Evolutionary conservation across 2,797 vertebrate genomes (phyloP).

Genomic region (Dipus sagitta): DNA sequence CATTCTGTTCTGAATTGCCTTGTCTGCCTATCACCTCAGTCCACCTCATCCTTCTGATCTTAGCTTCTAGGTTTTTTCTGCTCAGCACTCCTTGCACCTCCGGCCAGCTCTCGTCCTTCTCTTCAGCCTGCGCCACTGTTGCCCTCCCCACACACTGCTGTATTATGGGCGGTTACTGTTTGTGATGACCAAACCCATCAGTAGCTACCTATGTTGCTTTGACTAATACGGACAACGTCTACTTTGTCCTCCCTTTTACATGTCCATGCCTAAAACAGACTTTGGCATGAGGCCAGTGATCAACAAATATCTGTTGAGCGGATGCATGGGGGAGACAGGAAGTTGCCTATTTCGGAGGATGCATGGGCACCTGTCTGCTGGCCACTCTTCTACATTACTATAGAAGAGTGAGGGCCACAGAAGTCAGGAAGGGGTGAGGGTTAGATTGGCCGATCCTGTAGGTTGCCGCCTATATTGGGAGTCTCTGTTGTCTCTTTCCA

Average conservation of each 20-base stretch:
- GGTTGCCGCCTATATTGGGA: not conserved
- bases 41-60: rapidly evolving
- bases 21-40: not conserved
- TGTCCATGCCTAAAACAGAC: not conserved
- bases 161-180: not conserved
- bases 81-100: not conserved
- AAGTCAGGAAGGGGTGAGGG: not conserved
- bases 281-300: not conserved
- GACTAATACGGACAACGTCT: not conserved
- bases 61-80: not conserved
- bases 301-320: not conserved
- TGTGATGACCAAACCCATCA: not conserved
- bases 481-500: not conserved
- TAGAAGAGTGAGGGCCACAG: rapidly evolving
- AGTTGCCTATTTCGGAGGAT: not conserved
- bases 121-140: too few species aligned
- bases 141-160: rapidly evolving
- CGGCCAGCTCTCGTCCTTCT: rapidly evolving
- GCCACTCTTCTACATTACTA: not conserved
- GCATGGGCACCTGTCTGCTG: rapidly evolving
- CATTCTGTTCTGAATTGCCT: not conserved
- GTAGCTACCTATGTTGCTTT: too few species aligned
- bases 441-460: too few species aligned
- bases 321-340: not conserved
- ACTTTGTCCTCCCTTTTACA: not conserved